Conservation (phyloP, 1,140 invertebrate genomes). For the Drosophila ogumai region DNA sequence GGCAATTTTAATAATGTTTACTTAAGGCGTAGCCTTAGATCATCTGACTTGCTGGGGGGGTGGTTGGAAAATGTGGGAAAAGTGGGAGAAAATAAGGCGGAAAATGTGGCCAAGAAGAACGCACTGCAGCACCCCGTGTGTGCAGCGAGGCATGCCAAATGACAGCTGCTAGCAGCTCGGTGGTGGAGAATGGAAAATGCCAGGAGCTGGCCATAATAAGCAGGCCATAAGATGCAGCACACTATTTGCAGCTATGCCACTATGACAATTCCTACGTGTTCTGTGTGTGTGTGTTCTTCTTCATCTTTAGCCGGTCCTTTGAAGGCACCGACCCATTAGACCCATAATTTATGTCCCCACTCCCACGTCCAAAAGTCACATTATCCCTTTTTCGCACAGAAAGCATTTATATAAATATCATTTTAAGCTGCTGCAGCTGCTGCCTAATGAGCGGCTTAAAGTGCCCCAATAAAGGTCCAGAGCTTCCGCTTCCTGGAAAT, state of each 20-base stretch:
- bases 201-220: slow-evolving; percentile 54
- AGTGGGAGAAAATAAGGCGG: slow-evolving; percentile 10
- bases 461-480: slow-evolving; percentile 23
- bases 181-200: slow-evolving; percentile 43
- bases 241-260: slow-evolving; percentile 38
- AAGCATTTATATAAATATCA: slow-evolving; percentile 75
- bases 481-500: slow-evolving; percentile 6
- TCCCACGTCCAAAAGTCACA: slow-evolving; percentile 40
- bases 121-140: slow-evolving; percentile 23
- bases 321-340: slow-evolving; percentile 31
- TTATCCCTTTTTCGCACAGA: slow-evolving; percentile 63
- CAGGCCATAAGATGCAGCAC: slow-evolving; percentile 56
- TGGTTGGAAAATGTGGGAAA: slow-evolving; percentile 4
- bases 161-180: slow-evolving; percentile 48
- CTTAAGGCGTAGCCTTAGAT: slow-evolving; percentile 69
- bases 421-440: slow-evolving; percentile 73
- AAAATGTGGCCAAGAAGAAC: slow-evolving; percentile 15
- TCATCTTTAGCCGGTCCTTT: neutral
- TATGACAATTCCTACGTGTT: slow-evolving; percentile 56
- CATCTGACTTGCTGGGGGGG: neutral
- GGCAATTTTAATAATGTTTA: slow-evolving; percentile 84
- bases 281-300: slow-evolving; percentile 3
- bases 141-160: slow-evolving; percentile 67
- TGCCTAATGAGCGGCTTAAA: slow-evolving; percentile 81
- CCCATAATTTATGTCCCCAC: slow-evolving; percentile 43